A percentile compares a stretch with the other conserved stretches of the same genome.
These are phyloP conservation scores for Eudyptes chrysolophus DNA, from an alignment of 2,113 vertebrate species.

Conservation along the genomic window DNA sequence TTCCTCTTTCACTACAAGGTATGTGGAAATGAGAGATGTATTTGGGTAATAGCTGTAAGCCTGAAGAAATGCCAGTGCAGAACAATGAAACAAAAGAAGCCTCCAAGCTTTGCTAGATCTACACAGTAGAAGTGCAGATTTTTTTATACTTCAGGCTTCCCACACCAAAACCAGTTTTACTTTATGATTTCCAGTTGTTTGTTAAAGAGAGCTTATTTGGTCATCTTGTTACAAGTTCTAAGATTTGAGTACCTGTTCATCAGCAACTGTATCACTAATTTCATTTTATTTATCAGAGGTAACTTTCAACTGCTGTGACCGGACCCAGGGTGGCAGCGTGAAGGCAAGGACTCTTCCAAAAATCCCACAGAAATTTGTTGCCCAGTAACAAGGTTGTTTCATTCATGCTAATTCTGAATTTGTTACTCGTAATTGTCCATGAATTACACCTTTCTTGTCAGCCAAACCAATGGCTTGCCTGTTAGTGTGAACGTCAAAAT, in stretches of 20 bases:
- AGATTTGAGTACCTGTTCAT: background rate
- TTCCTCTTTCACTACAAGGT: slow-evolving; percentile 97
- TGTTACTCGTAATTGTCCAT: background rate
- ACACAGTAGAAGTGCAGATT: background rate
- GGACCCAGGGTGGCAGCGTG: background rate
- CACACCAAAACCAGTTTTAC: background rate
- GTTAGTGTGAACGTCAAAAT: background rate
- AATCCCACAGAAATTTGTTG: background rate
- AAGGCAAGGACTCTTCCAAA: background rate
- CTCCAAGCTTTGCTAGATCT: background rate
- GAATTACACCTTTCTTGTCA: background rate
- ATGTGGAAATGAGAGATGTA: background rate
- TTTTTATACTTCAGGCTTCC: background rate
- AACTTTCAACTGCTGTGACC: background rate
- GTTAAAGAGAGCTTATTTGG: background rate
- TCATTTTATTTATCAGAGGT: background rate
- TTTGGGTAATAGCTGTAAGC: background rate
- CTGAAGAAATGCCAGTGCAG: background rate
- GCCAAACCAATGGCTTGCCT: background rate
- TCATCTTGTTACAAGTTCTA: background rate
- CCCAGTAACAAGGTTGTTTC: background rate
- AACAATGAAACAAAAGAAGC: background rate
- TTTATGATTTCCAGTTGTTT: background rate
- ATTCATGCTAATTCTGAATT: background rate
- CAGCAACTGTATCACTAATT: background rate